These are phyloP conservation scores for Hedychridium roseum DNA, from an alignment of 2,888 invertebrate species.

Conservation along the genomic window DNA sequence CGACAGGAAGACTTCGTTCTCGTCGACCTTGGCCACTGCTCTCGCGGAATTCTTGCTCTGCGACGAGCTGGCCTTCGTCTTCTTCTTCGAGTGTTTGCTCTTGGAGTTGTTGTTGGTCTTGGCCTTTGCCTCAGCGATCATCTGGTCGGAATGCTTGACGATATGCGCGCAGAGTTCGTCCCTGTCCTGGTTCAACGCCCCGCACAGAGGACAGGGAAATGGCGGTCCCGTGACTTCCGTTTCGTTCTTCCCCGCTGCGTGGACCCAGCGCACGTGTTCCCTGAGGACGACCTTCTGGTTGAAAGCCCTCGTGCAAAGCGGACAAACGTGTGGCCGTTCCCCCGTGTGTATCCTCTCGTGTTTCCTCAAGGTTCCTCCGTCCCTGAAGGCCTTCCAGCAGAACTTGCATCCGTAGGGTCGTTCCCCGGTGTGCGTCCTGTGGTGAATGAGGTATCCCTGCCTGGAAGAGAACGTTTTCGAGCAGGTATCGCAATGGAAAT, in stretches of 20 bases:
- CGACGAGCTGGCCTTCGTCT: conserved; percentile 25
- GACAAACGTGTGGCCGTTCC: conserved; percentile 67
- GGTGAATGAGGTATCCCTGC: conserved; percentile 66
- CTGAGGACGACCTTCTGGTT: conserved; percentile 68
- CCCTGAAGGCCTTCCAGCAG: conserved; percentile 67
- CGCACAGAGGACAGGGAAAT: conserved; percentile 65
- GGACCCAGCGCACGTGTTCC: conserved; percentile 67
- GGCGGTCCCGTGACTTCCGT: conserved; percentile 56
- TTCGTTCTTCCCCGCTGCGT: conserved; percentile 64
- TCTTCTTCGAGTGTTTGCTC: conserved; percentile 39
- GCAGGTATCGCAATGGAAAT: conserved; percentile 65
- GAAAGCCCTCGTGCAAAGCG: conserved; percentile 66
- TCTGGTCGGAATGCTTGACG: conserved; percentile 67
- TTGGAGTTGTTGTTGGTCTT: conserved; percentile 48
- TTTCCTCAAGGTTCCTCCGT: conserved; percentile 66
- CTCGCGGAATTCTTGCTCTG: conserved; percentile 18
- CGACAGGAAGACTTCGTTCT: conserved; percentile 44
- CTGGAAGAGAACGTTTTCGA: conserved; percentile 67
- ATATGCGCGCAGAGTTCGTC: conserved; percentile 67
- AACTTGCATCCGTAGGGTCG: conserved; percentile 67
- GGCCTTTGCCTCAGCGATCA: conserved; percentile 64
- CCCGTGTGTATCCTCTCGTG: conserved; percentile 67
- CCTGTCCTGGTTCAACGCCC: conserved; percentile 60
- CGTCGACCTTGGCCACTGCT: conserved; percentile 32
- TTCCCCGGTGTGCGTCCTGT: conserved; percentile 67